Evolutionary conservation across 2,797 vertebrate species (phyloP), one percentile per base, ranked within the genome.

Genomic region (Pempheris klunzingeri): DNA sequence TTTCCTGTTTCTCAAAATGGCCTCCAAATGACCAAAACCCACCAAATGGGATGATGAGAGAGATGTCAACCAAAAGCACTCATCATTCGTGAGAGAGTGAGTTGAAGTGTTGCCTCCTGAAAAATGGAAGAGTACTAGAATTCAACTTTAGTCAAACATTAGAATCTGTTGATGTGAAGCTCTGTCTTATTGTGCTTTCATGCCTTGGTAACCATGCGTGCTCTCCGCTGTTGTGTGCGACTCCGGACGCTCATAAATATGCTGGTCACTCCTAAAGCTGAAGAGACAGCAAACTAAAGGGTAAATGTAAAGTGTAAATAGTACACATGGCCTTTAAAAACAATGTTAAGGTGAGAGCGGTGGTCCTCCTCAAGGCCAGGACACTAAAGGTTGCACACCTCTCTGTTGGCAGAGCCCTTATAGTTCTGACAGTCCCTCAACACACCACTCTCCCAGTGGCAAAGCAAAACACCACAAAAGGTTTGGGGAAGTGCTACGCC

Each of bases 251-350:
- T 90, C 71, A 90, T 90, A 88, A 84, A 85, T 84, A 94, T 92
- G 88, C 89, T 65, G 81, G 73, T 92, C 91, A 74, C 28, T 22
- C 69, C 78, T 75, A 78, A 49, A 73, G 84, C 74, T 79, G 84
- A 77, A 44, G 22, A 79, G 88, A 90, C 84, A 83, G 60, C 71
- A 76, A 83, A 89, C 87, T 86, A 93, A 95, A 94, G 94, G 92
- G 90, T 94, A 94, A 92, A 93, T 88, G 86, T 85, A 83, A 79
- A 88, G 87, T 60, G 86, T 88, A 90, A 92, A 89, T 88, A 90
- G 80, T 87, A 90, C 84, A 88, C 82, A 83, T 94, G 94, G 92
- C 94, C 93, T 95, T 95, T 95, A 94, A 93, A n/a, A 93, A 89
- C 81, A 83, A 88, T 88, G 89, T 90, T 91, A 91, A 91, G 91